phyloP scores from a whole-genome alignment of 53 echinoderm and acorn worm species.

The Echinarachnius parma region DNA sequence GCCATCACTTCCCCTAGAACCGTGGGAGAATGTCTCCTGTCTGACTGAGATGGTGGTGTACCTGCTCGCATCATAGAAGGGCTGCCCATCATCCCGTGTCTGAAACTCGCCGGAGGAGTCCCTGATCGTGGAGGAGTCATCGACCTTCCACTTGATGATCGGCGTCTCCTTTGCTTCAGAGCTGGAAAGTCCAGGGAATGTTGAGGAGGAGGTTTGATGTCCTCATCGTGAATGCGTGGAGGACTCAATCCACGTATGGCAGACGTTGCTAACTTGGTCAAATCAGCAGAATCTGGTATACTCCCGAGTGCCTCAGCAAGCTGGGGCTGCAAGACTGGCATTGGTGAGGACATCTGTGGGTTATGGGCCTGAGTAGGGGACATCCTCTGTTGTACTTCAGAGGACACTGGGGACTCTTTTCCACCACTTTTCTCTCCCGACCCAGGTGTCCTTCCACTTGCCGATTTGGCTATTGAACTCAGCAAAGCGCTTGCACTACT shows the following conservation, averaged over 20 bases:
- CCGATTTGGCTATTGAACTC: constrained; percentile 89
- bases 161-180: constrained; percentile 35
- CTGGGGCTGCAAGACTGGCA: constrained; percentile 37
- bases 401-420: constrained; percentile 31
- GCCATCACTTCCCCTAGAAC: constrained; percentile 39
- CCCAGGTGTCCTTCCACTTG: constrained; percentile 55
- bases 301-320: constrained; percentile 32
- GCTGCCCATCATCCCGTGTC: constrained; percentile 22
- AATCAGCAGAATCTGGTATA: constrained; percentile 39
- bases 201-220: constrained; percentile 36
- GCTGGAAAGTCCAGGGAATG: constrained; percentile 33
- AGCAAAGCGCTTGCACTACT: constrained; percentile 92
- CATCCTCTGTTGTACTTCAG: constrained; percentile 3
- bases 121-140: constrained; percentile 36
- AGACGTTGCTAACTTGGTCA: constrained; percentile 43
- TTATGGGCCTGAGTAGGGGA: constrained; percentile 26
- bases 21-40: constrained; percentile 39
- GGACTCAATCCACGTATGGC: constrained; percentile 42
- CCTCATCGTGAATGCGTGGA: constrained; percentile 46
- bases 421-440: constrained; percentile 43
- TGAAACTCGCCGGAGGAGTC: constrained; percentile 34
- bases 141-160: constrained; percentile 40
- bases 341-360: constrained; percentile 17
- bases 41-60: constrained; percentile 38
- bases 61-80: constrained; percentile 26